Percentiles rank a stretch among this genome's conserved stretches.
Evolutionary conservation across 2,797 vertebrate genomes (phyloP).

Genomic region (Lemur catta): DNA sequence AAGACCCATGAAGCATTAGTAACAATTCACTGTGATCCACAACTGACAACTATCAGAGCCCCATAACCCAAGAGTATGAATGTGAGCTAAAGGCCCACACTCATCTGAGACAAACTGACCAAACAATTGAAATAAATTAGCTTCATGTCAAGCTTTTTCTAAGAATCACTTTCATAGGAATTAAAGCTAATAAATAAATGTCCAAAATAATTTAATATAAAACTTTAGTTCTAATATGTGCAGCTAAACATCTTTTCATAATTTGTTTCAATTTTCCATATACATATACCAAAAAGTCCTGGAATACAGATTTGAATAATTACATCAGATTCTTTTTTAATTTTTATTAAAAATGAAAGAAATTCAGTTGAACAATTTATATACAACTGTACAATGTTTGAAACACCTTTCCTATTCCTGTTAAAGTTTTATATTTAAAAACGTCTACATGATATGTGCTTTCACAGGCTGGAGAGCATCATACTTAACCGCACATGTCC

Average conservation of each 20-base stretch:
- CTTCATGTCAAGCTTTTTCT: background rate
- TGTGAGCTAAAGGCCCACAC: background rate
- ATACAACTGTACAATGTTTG: constrained; percentile 76
- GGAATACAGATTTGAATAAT: constrained; percentile 35
- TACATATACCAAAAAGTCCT: constrained; percentile 12
- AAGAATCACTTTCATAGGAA: background rate
- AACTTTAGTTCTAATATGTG: background rate
- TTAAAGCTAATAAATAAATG: constrained; percentile 1
- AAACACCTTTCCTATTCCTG: constrained; percentile 68
- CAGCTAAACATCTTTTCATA: background rate
- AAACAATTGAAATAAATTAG: background rate
- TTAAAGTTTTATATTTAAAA: constrained; percentile 81
- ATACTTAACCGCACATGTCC: constrained; percentile 50
- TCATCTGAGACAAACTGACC: background rate
- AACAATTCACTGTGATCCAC: background rate
- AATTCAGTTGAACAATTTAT: constrained; percentile 63
- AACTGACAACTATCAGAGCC: background rate
- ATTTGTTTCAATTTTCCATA: constrained; percentile 27
- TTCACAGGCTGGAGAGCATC: constrained; percentile 67
- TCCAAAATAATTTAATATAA: background rate
- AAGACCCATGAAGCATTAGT: background rate
- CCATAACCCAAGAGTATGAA: background rate
- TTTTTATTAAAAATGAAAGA: constrained; percentile 80
- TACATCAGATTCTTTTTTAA: constrained; percentile 45
- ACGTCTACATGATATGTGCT: constrained; percentile 71